phyloP scores from a whole-genome alignment of 2,888 invertebrate genomes.

The Mystacides longicornis region DNA sequence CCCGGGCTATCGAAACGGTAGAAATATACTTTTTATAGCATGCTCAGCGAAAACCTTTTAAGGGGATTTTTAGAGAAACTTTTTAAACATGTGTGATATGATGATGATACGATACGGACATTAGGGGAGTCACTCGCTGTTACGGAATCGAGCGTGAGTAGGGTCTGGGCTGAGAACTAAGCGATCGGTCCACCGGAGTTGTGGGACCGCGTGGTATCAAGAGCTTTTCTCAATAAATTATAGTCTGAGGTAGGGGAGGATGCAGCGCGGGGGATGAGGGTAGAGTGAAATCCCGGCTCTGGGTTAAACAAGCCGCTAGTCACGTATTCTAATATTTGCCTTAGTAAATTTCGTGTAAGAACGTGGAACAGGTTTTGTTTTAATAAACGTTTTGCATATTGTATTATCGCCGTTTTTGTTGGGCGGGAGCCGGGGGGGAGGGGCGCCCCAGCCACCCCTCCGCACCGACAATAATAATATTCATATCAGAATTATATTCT shows the following conservation, averaged over 20 bases:
- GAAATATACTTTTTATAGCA: no score
- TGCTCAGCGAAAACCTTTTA: no score
- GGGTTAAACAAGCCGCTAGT: constrained; percentile 21
- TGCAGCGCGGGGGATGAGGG: not conserved
- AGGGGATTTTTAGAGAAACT: no score
- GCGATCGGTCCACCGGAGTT: not conserved
- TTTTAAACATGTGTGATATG: no score
- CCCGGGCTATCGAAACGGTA: no score
- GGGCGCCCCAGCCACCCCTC: no score
- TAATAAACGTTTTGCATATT: constrained; percentile 22
- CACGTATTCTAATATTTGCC: constrained; percentile 25
- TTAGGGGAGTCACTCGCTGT: no score
- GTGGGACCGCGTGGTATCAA: not conserved
- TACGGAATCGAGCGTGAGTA: no score
- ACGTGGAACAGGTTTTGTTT: constrained; percentile 20
- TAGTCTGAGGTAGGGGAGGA: not conserved
- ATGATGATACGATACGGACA: no score
- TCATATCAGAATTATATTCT: no score
- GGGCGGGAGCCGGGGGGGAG: no score
- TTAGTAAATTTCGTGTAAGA: constrained; percentile 22
- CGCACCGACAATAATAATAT: no score
- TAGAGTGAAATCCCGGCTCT: not conserved
- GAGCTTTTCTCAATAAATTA: not conserved
- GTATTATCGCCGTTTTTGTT: constrained; percentile 20
- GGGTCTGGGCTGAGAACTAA: not conserved